Percentiles rank a stretch among this genome's conserved stretches.
Evolutionary conservation across 1,140 invertebrate genomes (phyloP).

Genomic region (Brachionus calyciflorus): DNA sequence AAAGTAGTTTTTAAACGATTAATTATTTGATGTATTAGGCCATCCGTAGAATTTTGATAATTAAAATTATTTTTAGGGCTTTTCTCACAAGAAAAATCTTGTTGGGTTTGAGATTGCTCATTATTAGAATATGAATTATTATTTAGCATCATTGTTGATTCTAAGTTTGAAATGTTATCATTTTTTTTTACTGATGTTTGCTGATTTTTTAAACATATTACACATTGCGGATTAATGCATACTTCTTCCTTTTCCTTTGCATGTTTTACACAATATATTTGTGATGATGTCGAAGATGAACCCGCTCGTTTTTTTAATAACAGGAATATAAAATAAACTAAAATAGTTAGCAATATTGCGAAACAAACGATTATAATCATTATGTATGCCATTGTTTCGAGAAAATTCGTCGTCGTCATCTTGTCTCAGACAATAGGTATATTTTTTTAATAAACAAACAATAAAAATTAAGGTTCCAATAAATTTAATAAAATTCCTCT

Average conservation of each 20-base stretch:
- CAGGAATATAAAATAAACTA: constrained; percentile 11
- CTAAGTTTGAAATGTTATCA: neutral
- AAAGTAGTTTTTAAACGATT: constrained; percentile 1
- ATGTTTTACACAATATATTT: constrained; percentile 15
- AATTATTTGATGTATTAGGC: neutral
- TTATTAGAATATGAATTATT: too few relatives aligned
- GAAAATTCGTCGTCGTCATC: neutral
- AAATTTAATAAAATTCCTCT: too few relatives aligned
- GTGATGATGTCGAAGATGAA: neutral
- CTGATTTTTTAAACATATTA: neutral
- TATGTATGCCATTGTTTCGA: constrained; percentile 31
- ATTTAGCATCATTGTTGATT: too few relatives aligned
- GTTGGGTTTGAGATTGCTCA: too few relatives aligned
- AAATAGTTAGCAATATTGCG: neutral
- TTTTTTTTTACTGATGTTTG: neutral
- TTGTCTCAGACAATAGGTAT: too few relatives aligned
- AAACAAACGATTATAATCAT: constrained; percentile 34
- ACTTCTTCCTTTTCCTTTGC: constrained; percentile 24
- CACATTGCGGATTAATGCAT: constrained; percentile 1
- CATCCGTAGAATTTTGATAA: neutral
- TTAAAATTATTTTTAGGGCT: neutral
- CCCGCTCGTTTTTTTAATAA: neutral
- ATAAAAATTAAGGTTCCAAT: too few relatives aligned
- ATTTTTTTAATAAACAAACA: too few relatives aligned
- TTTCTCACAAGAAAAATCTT: too few relatives aligned